Conservation (phyloP, 2,113 vertebrate species). For the Dicrurus megarhynchus region DNA sequence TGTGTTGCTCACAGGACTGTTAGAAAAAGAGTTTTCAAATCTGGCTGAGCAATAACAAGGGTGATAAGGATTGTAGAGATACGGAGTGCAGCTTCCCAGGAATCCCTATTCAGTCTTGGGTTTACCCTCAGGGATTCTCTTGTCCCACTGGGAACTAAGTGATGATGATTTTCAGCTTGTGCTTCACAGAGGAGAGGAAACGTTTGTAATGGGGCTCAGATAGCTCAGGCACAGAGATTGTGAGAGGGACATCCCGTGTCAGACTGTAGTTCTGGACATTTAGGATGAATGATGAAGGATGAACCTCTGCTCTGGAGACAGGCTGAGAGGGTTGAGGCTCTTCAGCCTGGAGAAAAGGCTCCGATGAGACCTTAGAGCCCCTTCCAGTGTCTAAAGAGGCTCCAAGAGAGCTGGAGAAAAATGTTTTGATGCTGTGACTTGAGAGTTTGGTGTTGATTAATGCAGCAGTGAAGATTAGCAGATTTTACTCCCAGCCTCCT, state of each 20-base stretch:
- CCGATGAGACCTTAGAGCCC: not conserved
- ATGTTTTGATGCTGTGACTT: not conserved
- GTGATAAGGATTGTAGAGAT: not conserved
- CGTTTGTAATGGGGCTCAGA: not conserved
- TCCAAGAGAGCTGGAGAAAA: not conserved
- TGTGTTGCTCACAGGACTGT: constrained; percentile 7
- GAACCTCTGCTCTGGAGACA: not conserved
- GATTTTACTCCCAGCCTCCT: not conserved
- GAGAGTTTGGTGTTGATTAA: not conserved
- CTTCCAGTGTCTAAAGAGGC: not conserved
- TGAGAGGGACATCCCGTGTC: not conserved
- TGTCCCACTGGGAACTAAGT: not conserved
- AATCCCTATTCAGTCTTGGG: not conserved
- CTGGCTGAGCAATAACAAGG: constrained; percentile 32
- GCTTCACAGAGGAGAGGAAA: not conserved
- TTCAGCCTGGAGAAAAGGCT: not conserved
- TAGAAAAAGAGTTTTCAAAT: not conserved
- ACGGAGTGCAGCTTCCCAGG: not conserved
- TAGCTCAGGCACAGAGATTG: not conserved
- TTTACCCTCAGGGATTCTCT: not conserved
- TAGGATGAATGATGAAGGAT: not conserved
- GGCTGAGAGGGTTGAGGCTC: not conserved
- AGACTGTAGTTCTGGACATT: not conserved
- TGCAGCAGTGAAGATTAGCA: not conserved
- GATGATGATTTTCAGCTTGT: not conserved